Evolutionary conservation across 2,797 vertebrate species (phyloP).

Genomic region (Lepidocolaptes lacrymiger): DNA sequence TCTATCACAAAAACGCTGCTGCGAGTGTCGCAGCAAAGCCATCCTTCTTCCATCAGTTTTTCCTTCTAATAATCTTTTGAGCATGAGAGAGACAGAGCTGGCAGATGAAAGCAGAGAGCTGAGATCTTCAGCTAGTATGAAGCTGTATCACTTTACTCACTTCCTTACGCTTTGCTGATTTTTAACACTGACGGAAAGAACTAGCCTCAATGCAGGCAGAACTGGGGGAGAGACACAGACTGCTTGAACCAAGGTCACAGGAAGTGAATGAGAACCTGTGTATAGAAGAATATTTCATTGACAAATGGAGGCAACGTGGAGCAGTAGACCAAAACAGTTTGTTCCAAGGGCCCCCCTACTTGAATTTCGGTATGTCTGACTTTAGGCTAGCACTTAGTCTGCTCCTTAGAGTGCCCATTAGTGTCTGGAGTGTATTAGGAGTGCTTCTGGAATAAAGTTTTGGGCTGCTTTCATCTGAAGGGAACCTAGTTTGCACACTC

Average conservation of each 20-base stretch:
- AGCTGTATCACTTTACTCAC: neutral
- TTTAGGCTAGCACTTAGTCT: neutral
- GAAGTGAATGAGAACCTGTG: neutral
- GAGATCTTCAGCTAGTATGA: neutral
- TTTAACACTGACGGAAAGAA: neutral
- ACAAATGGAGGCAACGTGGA: neutral
- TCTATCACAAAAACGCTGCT: neutral
- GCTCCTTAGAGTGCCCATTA: neutral
- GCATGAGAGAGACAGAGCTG: neutral
- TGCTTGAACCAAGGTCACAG: neutral
- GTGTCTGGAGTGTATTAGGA: neutral
- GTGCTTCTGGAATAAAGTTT: neutral
- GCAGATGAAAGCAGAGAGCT: slow-evolving; percentile 6
- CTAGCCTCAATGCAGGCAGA: neutral
- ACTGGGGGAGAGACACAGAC: neutral
- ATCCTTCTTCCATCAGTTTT: neutral
- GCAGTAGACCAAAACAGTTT: neutral
- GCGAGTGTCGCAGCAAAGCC: neutral
- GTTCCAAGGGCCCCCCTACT: neutral
- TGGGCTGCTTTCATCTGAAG: neutral
- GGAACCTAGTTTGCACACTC: neutral
- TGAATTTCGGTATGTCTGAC: neutral
- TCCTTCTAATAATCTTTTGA: neutral
- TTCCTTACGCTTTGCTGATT: neutral
- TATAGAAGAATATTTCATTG: neutral